A percentile compares a stretch with the other conserved stretches of the same genome.
Evolutionary conservation across 1,140 invertebrate genomes (phyloP).

Genomic region (Drosophila elegans): DNA sequence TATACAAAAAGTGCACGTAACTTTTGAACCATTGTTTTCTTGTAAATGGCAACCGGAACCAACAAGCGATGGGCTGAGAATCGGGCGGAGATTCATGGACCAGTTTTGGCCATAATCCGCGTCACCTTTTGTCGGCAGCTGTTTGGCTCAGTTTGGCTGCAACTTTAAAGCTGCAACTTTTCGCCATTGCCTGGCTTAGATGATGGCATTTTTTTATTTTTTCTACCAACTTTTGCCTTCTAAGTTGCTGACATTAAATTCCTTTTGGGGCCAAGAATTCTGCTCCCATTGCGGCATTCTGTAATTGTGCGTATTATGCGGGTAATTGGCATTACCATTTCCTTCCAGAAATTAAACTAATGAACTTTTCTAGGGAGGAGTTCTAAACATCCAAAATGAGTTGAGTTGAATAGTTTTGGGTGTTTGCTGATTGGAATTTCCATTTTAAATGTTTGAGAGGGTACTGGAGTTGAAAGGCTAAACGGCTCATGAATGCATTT

Average conservation of each 20-base stretch:
- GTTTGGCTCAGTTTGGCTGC: slow-evolving; percentile 53
- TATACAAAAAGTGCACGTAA: slow-evolving; percentile 26
- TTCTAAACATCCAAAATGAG: slow-evolving; percentile 14
- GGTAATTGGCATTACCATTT: slow-evolving; percentile 74
- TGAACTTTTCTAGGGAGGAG: slow-evolving; percentile 44
- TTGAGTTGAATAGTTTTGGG: slow-evolving; percentile 26
- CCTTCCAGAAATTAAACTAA: slow-evolving; percentile 30
- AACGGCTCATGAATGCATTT: neutral
- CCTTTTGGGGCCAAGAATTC: slow-evolving; percentile 14
- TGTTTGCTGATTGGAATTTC: slow-evolving; percentile 10
- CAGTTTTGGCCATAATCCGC: slow-evolving; percentile 38
- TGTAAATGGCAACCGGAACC: slow-evolving; percentile 71
- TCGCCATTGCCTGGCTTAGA: slow-evolving; percentile 34
- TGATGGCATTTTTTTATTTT: slow-evolving; percentile 22
- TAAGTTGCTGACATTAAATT: slow-evolving; percentile 43
- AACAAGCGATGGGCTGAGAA: slow-evolving; percentile 9
- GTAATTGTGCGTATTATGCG: slow-evolving; percentile 74
- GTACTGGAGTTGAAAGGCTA: neutral
- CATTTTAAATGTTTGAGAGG: neutral
- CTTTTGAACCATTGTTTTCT: slow-evolving; percentile 75
- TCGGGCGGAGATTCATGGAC: slow-evolving; percentile 1
- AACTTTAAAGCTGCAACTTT: slow-evolving; percentile 69
- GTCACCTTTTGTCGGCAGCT: slow-evolving; percentile 47
- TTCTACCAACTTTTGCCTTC: slow-evolving; percentile 25
- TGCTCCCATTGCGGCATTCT: slow-evolving; percentile 22